Conservation (phyloP, 1,140 invertebrate genomes). For the Leptinotarsa texana region DNA sequence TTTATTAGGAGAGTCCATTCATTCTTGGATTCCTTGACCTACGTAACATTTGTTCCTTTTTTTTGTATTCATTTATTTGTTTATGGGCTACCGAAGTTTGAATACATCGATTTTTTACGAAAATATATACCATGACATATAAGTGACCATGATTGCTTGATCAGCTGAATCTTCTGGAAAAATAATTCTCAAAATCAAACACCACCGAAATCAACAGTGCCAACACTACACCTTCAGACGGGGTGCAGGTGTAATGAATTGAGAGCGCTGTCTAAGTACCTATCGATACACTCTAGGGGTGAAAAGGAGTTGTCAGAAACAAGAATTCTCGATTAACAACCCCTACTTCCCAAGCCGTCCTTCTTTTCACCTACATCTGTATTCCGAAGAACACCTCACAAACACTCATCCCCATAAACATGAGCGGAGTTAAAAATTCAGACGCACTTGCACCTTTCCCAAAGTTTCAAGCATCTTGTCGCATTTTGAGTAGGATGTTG, state of each 20-base stretch:
- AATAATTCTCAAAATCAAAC: no score
- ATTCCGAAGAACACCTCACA: conserved; percentile 18
- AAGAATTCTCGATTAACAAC: conserved; percentile 48
- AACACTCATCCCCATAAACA: conserved; percentile 24
- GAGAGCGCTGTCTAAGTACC: conserved; percentile 39
- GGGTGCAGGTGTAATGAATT: conserved; percentile 41
- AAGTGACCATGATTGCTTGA: no score
- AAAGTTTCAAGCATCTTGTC: conserved; percentile 15
- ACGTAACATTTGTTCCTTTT: no score
- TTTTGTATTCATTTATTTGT: no score
- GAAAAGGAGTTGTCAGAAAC: conserved; percentile 45
- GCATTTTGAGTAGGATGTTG: conserved; percentile 13
- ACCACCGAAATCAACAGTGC: no score
- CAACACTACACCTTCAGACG: not conserved
- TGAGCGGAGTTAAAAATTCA: conserved; percentile 23
- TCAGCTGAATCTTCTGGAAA: no score
- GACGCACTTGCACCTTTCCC: conserved; percentile 24
- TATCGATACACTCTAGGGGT: conserved; percentile 45
- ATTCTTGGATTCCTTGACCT: no score
- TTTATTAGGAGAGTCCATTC: no score
- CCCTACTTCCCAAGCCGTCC: not conserved
- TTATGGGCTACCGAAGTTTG: no score
- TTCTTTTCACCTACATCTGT: conserved; percentile 2
- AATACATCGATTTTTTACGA: no score
- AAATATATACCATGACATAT: no score